Base-by-base conservation (phyloP, 2,888 invertebrate species). In the Pteria penguin region DNA sequence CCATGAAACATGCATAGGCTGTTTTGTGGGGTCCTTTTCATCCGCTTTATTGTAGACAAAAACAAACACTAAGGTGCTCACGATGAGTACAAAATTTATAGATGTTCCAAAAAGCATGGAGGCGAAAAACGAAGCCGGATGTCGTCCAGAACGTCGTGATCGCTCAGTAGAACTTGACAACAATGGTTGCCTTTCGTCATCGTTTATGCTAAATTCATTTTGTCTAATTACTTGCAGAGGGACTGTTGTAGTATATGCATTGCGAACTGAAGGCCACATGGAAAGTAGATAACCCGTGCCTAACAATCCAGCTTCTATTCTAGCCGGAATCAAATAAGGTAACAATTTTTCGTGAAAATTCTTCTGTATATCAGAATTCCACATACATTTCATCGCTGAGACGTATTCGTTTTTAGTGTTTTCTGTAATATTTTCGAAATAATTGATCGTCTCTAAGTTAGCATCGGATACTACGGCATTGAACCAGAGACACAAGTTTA, bases 401-500 rank as follows among this genome's bases (percentile, higher is more conserved):
- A 24, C 33, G 8, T 24, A 33, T 36, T 33, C 18, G 11, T 29
- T 36, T 8, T 65, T 32, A 36, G 27, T 26, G 18, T 45, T 52
- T n/a, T n/a, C n/a, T n/a, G 26, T 27, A n/a, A n/a, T 8, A 45
- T 45, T 45, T n/a, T n/a, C n/a, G 27, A 27, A n/a, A 57, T 57
- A 22, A 22, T 57, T 22, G 11, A n/a, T 8, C 8, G 22, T 57
- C 8, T 57, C 57, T 66, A 52, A n/a, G 29, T 66, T 66, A 4
- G 26, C 22, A 27, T 66, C 52, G 2, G 5, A 5, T 26, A 66
- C 52, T 3, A 66, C 18, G 8, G 66, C 32, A 27, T 24, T 18
- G 27, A 68, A 57, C 68, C 68, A 68, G 14, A 68, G 29, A 3
- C 27, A 52, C 55, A 57, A n/a, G 52, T 68, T 68, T 14, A 52